Percentiles rank a stretch among this genome's conserved stretches.
phyloP scores from a whole-genome alignment of 37 sponge, comb jelly and placozoan species.

The Diacarnus erythraeanus region DNA sequence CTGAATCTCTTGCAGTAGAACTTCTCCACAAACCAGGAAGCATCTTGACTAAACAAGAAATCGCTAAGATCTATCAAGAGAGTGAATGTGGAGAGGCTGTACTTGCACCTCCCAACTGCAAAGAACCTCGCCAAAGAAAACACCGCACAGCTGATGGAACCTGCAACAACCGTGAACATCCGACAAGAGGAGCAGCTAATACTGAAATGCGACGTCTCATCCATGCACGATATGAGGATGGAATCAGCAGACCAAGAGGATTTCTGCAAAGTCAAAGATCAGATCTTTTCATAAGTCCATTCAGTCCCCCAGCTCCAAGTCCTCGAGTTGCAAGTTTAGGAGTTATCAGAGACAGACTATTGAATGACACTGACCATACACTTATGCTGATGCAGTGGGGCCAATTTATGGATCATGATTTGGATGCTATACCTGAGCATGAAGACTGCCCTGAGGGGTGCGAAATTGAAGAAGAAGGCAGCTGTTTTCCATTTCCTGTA shows the following conservation, averaged over 20 bases:
- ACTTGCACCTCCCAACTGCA: not conserved
- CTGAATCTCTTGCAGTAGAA: slow-evolving; percentile 22
- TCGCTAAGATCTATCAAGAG: slow-evolving; percentile 15
- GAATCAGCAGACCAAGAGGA: slow-evolving; percentile 62
- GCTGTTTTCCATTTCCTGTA: slow-evolving; percentile 40
- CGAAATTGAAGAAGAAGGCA: not conserved
- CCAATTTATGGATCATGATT: slow-evolving; percentile 96
- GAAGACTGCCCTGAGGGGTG: slow-evolving; percentile 19
- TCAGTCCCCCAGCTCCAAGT: slow-evolving; percentile 76
- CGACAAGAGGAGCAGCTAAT: slow-evolving; percentile 70
- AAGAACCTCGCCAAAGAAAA: slow-evolving; percentile 15
- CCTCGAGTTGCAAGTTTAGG: slow-evolving; percentile 63
- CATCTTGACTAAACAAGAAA: slow-evolving; percentile 35
- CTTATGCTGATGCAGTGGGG: slow-evolving; percentile 97
- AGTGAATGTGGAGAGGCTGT: slow-evolving; percentile 4
- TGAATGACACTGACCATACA: slow-evolving; percentile 54
- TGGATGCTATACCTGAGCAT: slow-evolving; percentile 29
- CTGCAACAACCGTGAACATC: slow-evolving; percentile 86
- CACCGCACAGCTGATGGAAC: slow-evolving; percentile 79
- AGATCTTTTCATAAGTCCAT: slow-evolving; percentile 21
- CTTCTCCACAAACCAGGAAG: slow-evolving; percentile 45
- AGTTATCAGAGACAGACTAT: slow-evolving; percentile 14
- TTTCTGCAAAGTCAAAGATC: slow-evolving; percentile 31
- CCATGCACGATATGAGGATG: slow-evolving; percentile 81
- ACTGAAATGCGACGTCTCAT: slow-evolving; percentile 67